These are phyloP conservation scores for Nasua narica DNA, from an alignment of 2,797 vertebrate species.

Conservation along the genomic window DNA sequence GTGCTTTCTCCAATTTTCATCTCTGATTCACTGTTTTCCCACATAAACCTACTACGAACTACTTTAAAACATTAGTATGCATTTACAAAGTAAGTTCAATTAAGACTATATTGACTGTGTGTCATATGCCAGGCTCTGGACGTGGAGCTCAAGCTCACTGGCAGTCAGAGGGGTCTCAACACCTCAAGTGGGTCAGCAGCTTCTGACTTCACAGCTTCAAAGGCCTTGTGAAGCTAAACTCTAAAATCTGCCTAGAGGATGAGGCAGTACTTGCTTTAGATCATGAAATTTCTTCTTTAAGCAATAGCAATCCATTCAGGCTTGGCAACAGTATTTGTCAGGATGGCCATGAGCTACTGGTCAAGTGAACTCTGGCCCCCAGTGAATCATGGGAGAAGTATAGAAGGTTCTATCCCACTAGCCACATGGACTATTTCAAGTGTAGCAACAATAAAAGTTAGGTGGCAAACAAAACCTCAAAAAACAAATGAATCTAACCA, in stretches of 20 bases:
- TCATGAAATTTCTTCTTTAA: neutral
- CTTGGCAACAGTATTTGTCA: neutral
- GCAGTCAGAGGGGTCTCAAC: neutral
- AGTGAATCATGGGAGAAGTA: neutral
- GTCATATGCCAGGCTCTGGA: neutral
- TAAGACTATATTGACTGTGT: neutral
- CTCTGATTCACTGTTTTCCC: neutral
- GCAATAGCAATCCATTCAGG: neutral
- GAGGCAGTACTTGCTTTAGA: neutral
- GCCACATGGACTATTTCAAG: neutral
- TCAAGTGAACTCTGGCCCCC: neutral
- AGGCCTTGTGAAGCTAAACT: neutral
- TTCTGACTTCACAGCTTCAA: neutral
- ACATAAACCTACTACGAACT: neutral
- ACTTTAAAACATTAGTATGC: neutral
- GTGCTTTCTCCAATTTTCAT: neutral
- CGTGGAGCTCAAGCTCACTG: neutral
- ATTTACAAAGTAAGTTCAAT: neutral
- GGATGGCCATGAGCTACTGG: neutral
- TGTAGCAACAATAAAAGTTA: neutral
- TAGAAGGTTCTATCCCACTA: neutral
- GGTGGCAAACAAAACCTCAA: neutral
- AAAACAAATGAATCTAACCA: neutral
- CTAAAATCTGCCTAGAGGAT: neutral
- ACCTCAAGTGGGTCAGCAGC: neutral